Percentiles rank a stretch among this genome's conserved stretches.
Evolutionary conservation across 2,113 vertebrate genomes (phyloP).

Genomic region (Vidua macroura): DNA sequence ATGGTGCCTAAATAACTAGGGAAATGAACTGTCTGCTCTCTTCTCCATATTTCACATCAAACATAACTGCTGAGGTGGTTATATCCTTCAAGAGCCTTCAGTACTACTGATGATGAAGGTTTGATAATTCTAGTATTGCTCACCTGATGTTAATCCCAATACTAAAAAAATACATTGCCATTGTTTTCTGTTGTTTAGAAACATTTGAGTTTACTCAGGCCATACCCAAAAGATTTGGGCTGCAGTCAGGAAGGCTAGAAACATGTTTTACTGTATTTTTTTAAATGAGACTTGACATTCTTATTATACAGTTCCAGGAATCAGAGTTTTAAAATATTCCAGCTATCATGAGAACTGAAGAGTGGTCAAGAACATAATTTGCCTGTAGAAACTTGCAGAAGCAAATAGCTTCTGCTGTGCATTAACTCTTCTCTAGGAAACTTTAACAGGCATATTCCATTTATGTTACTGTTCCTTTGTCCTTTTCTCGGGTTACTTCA

Average conservation of each 20-base stretch:
- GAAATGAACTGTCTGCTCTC: slow-evolving; percentile 25
- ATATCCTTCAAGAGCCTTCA: slow-evolving; percentile 18
- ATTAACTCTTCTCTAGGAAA: not conserved
- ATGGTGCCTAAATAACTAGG: slow-evolving; percentile 25
- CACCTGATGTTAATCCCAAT: not conserved
- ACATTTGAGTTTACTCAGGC: not conserved
- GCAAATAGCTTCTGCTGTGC: not conserved
- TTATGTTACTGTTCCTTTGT: not conserved
- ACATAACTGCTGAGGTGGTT: not conserved
- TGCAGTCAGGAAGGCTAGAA: not conserved
- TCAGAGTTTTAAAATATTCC: not conserved
- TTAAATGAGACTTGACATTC: not conserved
- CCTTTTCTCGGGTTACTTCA: not conserved
- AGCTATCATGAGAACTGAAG: not conserved
- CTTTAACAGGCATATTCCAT: not conserved
- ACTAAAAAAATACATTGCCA: not conserved
- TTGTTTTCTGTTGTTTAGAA: not conserved
- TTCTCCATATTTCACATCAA: not conserved
- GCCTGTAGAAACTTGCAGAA: not conserved
- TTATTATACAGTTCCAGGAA: not conserved
- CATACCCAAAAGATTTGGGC: not conserved
- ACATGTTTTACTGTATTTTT: not conserved
- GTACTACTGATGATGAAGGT: not conserved
- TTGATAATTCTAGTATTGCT: not conserved
- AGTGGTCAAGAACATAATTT: slow-evolving; percentile 23